Evolutionary conservation across 2,113 vertebrate genomes (phyloP).

Genomic region (Pseudorectes ferrugineus): DNA sequence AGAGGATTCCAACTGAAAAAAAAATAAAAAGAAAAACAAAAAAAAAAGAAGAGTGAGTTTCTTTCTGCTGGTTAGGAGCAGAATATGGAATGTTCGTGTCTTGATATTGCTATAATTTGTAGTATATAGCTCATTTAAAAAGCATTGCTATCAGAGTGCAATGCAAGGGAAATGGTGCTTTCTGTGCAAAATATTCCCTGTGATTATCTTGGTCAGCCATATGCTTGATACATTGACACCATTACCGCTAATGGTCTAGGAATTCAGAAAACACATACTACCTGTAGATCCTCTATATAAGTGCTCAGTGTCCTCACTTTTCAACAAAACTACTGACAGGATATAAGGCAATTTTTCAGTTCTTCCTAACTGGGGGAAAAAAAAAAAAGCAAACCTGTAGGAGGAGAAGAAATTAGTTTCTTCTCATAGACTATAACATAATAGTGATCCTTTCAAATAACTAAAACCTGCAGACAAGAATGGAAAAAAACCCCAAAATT

Average conservation of each 20-base stretch:
- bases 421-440: neutral
- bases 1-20: neutral
- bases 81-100: fast-evolving
- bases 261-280: neutral
- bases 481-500: neutral
- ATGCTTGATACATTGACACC: neutral
- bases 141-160: neutral
- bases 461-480: neutral
- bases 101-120: neutral
- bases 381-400: neutral
- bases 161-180: neutral
- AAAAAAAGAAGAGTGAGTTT: fast-evolving
- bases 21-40: too few species aligned
- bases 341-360: neutral
- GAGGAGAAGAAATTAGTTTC: neutral
- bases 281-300: neutral
- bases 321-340: neutral
- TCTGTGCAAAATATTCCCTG: neutral
- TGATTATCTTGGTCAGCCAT: neutral
- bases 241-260: too few species aligned
- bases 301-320: neutral
- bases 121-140: neutral
- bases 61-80: neutral
- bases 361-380: neutral
- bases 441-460: neutral